Evolutionary conservation across 2,888 invertebrate genomes (phyloP), one percentile per base, ranked within the genome.

Genomic region (Dryomyza anilis): DNA sequence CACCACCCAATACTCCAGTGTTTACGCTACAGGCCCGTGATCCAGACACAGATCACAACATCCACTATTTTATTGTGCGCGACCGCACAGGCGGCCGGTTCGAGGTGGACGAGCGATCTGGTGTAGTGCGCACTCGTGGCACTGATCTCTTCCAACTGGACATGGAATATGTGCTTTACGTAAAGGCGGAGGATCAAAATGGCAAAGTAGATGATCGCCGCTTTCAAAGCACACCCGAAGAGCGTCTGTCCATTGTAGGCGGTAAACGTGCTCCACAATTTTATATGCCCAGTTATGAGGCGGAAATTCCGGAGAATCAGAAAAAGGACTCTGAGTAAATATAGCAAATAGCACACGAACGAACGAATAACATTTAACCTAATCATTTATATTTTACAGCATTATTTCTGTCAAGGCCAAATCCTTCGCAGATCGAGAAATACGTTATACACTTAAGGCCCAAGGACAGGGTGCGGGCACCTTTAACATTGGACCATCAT

Each of bases 181-280:
- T 97, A 64, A 96, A 96, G 83, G 97, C 96, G 1, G 95, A 96
- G 84, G 96, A 96, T 86, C 95, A 88, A 85, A 95, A 94, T 80
- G 96, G 96, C 16, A 89, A 95, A 70, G 90, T 95, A n/a, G 95
- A 94, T 76, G 95, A 95, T 80, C 87, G 93, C 60, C 87, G 92
- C 61, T 95, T 91, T 83, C 96, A 96, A 84, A 92, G 94, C 10
- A 96, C 96, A 10, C 92, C 93, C 14, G 96, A 96, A 81, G 95
- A 95, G 78, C 87, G 95, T 10, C 84, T 96, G 62, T 95, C 95
- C 70, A 97, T 98, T 78, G 94, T 96, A 23, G 98, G 97, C n/a
- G 98, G 98, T 65, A 96, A 97, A 80, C 87, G 98, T 36, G 94
- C 96, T 0, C 99, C 99, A 0, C 98, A 99, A 84, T 98, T 99